Conservation (phyloP, 2,113 vertebrate genomes). For the Chloropsis cyanopogon region DNA sequence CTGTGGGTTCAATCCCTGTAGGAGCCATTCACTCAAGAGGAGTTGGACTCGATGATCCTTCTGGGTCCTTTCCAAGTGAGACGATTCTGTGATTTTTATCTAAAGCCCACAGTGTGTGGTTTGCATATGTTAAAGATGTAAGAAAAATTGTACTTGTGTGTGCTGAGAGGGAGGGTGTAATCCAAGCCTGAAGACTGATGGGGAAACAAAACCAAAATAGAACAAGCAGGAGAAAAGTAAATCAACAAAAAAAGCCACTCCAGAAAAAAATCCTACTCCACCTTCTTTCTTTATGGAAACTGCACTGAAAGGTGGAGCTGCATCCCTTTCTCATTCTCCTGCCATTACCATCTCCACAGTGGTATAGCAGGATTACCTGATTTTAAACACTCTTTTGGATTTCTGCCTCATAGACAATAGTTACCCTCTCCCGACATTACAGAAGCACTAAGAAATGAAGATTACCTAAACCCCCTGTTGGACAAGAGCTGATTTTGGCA, state of each 20-base stretch:
- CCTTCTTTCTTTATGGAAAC: background rate
- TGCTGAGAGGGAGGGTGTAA: background rate
- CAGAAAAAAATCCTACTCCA: background rate
- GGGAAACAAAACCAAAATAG: background rate
- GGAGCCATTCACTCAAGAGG: background rate
- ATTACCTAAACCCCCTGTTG: background rate
- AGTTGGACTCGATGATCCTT: background rate
- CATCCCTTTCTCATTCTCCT: background rate
- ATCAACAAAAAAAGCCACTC: background rate
- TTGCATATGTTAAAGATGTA: background rate
- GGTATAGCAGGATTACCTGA: background rate
- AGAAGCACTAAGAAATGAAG: constrained; percentile 23
- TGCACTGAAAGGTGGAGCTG: background rate
- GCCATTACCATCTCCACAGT: background rate
- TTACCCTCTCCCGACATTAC: background rate
- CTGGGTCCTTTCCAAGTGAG: background rate
- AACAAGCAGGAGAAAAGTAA: background rate
- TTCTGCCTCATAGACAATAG: background rate
- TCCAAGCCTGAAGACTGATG: background rate
- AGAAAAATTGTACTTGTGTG: background rate
- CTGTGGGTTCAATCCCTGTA: background rate
- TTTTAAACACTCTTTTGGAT: background rate
- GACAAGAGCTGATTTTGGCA: constrained; percentile 36
- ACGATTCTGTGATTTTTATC: background rate
- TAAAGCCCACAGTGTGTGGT: background rate